These are phyloP conservation scores for Mycetomoellerius zeteki DNA, from an alignment of 1,140 invertebrate genomes.

Conservation along the genomic window DNA sequence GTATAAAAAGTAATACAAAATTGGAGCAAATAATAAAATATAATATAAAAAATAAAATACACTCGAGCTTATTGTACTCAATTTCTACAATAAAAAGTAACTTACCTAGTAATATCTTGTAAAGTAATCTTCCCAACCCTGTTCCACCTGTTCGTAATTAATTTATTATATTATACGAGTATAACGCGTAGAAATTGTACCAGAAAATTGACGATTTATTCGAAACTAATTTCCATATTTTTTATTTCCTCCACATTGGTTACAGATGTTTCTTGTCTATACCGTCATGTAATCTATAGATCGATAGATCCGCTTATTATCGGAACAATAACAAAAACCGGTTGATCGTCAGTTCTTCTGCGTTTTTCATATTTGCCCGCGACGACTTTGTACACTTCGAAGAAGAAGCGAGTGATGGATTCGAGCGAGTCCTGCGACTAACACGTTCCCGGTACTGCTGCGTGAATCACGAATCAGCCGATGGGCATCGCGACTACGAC, in stretches of 20 bases:
- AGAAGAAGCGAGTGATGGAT: slow-evolving; percentile 11
- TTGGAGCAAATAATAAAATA: too few relatives aligned
- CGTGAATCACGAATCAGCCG: slow-evolving; percentile 45
- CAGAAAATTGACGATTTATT: neutral
- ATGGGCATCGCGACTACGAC: slow-evolving; percentile 6
- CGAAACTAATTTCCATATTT: neutral
- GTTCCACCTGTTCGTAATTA: neutral
- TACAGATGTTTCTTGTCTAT: neutral
- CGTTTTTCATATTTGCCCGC: slow-evolving; percentile 12
- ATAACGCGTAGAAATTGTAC: neutral
- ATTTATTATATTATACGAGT: neutral
- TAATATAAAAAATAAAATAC: too few relatives aligned
- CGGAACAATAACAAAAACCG: neutral
- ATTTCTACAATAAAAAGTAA: too few relatives aligned
- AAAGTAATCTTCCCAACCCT: too few relatives aligned
- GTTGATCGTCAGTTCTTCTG: neutral
- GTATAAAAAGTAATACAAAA: too few relatives aligned
- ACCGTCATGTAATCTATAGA: neutral
- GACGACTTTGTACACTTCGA: slow-evolving; percentile 16
- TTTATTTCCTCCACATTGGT: neutral
- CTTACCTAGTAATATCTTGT: too few relatives aligned
- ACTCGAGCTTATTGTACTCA: too few relatives aligned
- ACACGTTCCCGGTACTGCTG: slow-evolving; percentile 9
- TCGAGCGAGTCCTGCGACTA: slow-evolving; percentile 7
- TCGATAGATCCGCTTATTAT: slow-evolving; percentile 4